These are phyloP conservation scores for Amblyjoppa fuscipennis DNA, from an alignment of 2,888 invertebrate genomes.

Conservation along the genomic window DNA sequence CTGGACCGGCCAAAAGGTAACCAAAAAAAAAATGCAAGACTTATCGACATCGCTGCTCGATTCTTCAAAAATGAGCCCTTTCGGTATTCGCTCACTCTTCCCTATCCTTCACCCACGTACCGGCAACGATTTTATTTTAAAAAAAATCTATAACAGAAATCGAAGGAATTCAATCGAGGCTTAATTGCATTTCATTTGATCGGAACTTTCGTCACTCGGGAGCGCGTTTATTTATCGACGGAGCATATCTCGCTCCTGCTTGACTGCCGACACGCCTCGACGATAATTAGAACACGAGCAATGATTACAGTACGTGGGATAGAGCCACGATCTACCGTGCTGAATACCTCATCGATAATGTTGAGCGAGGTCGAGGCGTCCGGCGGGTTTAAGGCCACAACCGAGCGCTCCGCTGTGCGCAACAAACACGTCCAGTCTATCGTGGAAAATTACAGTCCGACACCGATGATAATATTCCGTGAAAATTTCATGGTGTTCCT, in stretches of 20 bases:
- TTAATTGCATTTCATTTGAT: slow-evolving; percentile 50
- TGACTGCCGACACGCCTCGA: slow-evolving; percentile 65
- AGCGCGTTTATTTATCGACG: slow-evolving; percentile 35
- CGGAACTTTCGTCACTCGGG: slow-evolving; percentile 39
- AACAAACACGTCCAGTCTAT: slow-evolving; percentile 21
- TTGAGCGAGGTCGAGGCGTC: slow-evolving; percentile 62
- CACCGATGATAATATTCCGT: slow-evolving; percentile 31
- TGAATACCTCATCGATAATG: slow-evolving; percentile 58
- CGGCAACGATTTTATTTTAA: slow-evolving; percentile 2
- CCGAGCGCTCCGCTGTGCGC: slow-evolving; percentile 22
- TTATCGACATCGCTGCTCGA: background rate
- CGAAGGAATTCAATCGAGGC: slow-evolving; percentile 9
- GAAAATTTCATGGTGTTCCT: slow-evolving; percentile 19
- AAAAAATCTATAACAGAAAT: background rate
- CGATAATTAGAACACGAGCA: slow-evolving; percentile 70
- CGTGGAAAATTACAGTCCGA: slow-evolving; percentile 16
- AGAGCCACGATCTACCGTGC: slow-evolving; percentile 57
- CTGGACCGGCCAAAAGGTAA: too few species aligned
- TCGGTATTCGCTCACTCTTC: background rate
- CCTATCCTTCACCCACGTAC: background rate
- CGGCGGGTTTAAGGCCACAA: slow-evolving; percentile 59
- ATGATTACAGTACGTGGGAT: slow-evolving; percentile 52
- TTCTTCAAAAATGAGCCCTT: background rate
- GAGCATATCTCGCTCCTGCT: slow-evolving; percentile 25
- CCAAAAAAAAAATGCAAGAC: background rate